phyloP scores from a whole-genome alignment of 2,797 vertebrate species.

The Semotilus atromaculatus region DNA sequence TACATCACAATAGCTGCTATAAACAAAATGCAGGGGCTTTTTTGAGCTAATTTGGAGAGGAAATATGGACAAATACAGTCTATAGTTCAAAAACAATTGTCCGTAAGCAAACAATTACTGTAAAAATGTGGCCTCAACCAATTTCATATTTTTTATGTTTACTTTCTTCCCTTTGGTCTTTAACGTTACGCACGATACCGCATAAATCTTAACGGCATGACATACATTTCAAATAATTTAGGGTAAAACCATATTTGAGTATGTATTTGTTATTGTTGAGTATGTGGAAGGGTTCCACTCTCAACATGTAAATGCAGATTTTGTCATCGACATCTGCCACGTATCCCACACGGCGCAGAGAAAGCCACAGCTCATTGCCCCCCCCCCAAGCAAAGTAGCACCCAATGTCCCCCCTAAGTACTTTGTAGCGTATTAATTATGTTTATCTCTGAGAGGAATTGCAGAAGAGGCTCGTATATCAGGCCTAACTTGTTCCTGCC shows the following conservation, averaged over 20 bases:
- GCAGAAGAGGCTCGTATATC: conserved; percentile 60
- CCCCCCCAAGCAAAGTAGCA: conserved; percentile 54
- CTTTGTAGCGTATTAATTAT: conserved; percentile 75
- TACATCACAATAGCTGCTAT: not conserved
- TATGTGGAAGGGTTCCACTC: conserved; percentile 74
- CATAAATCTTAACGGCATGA: conserved; percentile 56
- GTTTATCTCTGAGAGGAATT: conserved; percentile 74
- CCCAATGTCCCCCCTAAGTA: conserved; percentile 65
- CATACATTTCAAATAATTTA: conserved; percentile 59
- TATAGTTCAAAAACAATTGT: conserved; percentile 54
- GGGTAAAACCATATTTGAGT: conserved; percentile 61
- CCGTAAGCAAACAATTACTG: conserved; percentile 64
- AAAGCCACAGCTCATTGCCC: conserved; percentile 71
- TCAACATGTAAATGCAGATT: conserved; percentile 72
- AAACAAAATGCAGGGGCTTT: conserved; percentile 14
- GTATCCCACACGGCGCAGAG: conserved; percentile 70
- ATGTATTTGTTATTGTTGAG: conserved; percentile 72
- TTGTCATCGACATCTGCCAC: conserved; percentile 84
- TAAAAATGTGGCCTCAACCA: conserved; percentile 50
- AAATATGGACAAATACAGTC: conserved; percentile 22
- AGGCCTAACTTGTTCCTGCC: conserved; percentile 71
- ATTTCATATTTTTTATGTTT: conserved; percentile 56
- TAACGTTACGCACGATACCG: conserved; percentile 61
- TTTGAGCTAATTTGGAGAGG: not conserved
- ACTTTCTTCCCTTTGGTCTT: conserved; percentile 60